A percentile compares a stretch with the other conserved stretches of the same genome.
phyloP scores from a whole-genome alignment of 2,797 vertebrate genomes.

The Sebastes baramenuke region DNA sequence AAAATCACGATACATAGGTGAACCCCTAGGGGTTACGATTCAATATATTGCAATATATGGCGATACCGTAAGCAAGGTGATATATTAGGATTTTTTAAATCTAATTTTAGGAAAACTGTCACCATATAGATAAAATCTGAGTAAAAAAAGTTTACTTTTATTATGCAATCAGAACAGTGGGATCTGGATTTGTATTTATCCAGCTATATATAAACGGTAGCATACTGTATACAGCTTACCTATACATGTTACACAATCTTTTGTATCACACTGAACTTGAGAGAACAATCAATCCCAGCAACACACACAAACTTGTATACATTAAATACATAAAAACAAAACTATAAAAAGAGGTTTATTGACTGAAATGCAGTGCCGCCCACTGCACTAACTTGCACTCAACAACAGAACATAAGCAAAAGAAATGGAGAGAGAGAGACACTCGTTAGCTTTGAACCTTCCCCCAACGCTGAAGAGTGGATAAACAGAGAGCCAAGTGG shows the following conservation, averaged over 20 bases:
- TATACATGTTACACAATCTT: neutral
- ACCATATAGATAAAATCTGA: no score
- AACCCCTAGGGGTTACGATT: no score
- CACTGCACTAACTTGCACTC: slow-evolving; percentile 18
- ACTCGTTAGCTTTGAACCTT: slow-evolving; percentile 61
- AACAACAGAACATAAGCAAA: slow-evolving; percentile 32
- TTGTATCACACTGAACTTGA: neutral
- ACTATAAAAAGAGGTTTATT: slow-evolving; percentile 21
- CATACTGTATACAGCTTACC: neutral
- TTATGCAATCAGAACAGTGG: no score
- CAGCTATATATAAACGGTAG: neutral
- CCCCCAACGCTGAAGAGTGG: slow-evolving; percentile 40
- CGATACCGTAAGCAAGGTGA: no score
- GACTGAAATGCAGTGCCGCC: slow-evolving; percentile 22
- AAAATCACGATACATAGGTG: no score
- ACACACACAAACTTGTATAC: neutral
- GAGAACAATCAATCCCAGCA: neutral
- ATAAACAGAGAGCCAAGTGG: slow-evolving; percentile 69
- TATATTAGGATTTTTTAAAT: no score
- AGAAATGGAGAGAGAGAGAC: slow-evolving; percentile 20
- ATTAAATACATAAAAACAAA: slow-evolving; percentile 22
- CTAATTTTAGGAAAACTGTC: no score
- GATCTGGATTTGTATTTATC: no score
- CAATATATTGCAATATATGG: no score
- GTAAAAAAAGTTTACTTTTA: no score